Evolutionary conservation across 2,888 invertebrate genomes (phyloP).

Genomic region (Scaptomyza parva): DNA sequence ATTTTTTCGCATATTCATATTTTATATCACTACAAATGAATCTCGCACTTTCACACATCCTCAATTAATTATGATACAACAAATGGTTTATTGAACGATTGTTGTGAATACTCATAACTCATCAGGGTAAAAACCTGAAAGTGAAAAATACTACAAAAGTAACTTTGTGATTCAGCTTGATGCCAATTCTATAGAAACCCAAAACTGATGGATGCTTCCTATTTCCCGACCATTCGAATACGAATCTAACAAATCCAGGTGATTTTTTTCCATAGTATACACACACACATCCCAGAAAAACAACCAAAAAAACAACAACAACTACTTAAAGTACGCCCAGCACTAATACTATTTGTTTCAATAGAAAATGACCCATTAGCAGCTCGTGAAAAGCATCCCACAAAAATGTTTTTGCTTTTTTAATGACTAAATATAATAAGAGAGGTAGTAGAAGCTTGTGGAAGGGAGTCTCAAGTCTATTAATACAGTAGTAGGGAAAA

Average conservation of each 20-base stretch:
- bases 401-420: slow-evolving; percentile 26
- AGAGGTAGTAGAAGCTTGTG: slow-evolving; percentile 6
- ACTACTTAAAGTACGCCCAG: slow-evolving; percentile 17
- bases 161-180: slow-evolving; percentile 35
- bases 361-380: slow-evolving; percentile 78
- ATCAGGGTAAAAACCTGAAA: slow-evolving; percentile 9
- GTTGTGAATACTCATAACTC: slow-evolving; percentile 34
- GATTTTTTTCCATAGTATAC: slow-evolving; percentile 26
- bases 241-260: slow-evolving; percentile 27
- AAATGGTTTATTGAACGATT: slow-evolving; percentile 55
- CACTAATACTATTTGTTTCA: slow-evolving; percentile 63
- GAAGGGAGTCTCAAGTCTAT: slow-evolving; percentile 9
- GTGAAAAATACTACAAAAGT: background rate
- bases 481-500: slow-evolving; percentile 24
- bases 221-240: slow-evolving; percentile 47
- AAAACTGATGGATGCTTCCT: slow-evolving; percentile 52
- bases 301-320: background rate
- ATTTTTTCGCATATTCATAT: slow-evolving; percentile 51
- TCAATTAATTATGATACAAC: slow-evolving; percentile 43
- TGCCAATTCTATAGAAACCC: slow-evolving; percentile 41
- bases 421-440: slow-evolving; percentile 63
- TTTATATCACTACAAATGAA: slow-evolving; percentile 50
- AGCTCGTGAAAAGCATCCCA: slow-evolving; percentile 76
- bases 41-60: slow-evolving; percentile 63
- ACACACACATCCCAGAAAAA: background rate